phyloP scores from a whole-genome alignment of 2,797 vertebrate species.

The Nannoperca australis region DNA sequence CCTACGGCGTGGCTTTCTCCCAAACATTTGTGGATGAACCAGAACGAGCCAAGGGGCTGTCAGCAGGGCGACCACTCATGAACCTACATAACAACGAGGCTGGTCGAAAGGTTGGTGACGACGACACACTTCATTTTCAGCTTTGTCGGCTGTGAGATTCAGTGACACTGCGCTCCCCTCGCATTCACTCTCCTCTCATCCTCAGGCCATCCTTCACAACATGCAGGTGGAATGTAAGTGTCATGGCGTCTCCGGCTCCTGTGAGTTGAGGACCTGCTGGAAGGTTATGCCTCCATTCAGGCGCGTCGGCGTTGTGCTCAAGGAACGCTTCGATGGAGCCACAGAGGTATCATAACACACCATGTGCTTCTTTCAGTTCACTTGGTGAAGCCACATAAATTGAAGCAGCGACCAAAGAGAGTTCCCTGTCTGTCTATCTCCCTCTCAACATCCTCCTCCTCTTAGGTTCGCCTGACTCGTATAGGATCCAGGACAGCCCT shows the following conservation, averaged over 20 bases:
- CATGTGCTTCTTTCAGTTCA: constrained; percentile 9
- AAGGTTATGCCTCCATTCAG: constrained; percentile 88
- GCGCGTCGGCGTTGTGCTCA: constrained; percentile 82
- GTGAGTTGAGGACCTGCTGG: constrained; percentile 86
- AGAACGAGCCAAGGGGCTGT: constrained; percentile 82
- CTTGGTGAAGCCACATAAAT: neutral
- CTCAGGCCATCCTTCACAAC: constrained; percentile 87
- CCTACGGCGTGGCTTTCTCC: constrained; percentile 86
- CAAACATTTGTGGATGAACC: constrained; percentile 88
- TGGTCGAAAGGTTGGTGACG: constrained; percentile 82
- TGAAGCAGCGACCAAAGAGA: neutral
- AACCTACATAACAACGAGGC: constrained; percentile 88
- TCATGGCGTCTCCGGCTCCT: constrained; percentile 86
- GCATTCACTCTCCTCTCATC: neutral
- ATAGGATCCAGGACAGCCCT: constrained; percentile 83
- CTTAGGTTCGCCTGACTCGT: constrained; percentile 83
- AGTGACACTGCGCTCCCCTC: neutral
- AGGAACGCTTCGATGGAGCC: constrained; percentile 86
- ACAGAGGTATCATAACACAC: constrained; percentile 80
- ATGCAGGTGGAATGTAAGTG: constrained; percentile 89
- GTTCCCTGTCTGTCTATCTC: neutral
- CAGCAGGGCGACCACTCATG: constrained; percentile 83
- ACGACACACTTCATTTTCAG: neutral
- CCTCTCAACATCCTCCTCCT: neutral
- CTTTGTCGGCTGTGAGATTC: neutral